Conservation (phyloP, 2,797 vertebrate species). For the Parambassis ranga region DNA sequence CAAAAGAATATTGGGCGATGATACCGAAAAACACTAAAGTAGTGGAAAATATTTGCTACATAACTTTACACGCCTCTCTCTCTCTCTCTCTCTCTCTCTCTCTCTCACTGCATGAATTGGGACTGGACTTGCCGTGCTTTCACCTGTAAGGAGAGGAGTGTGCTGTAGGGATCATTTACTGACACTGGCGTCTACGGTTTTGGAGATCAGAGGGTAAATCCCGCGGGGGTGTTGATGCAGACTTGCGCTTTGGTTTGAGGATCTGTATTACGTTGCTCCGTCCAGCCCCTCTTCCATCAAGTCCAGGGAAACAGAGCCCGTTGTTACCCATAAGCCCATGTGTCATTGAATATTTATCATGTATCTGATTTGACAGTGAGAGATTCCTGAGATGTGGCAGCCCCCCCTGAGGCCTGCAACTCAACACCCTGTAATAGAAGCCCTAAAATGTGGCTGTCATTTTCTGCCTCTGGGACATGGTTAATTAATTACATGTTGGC, state of each 20-base stretch:
- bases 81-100: neutral
- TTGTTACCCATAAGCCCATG: conserved; percentile 77
- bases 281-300: conserved; percentile 70
- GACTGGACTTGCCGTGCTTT: conserved; percentile 43
- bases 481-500: conserved; percentile 82
- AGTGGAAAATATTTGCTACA: neutral
- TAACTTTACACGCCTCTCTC: conserved; percentile 9
- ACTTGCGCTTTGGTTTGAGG: conserved; percentile 67
- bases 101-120: conserved; percentile 18
- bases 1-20: neutral
- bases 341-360: conserved; percentile 84
- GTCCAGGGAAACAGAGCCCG: conserved; percentile 72
- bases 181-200: conserved; percentile 70
- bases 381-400: conserved; percentile 72
- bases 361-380: conserved; percentile 78
- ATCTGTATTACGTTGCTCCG: conserved; percentile 73
- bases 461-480: conserved; percentile 76
- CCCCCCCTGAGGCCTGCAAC: conserved; percentile 73
- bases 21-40: neutral
- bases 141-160: conserved; percentile 69
- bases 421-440: conserved; percentile 81
- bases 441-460: conserved; percentile 79
- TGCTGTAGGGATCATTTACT: conserved; percentile 68
- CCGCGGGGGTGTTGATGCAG: conserved; percentile 72
- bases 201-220: conserved; percentile 77